These are phyloP conservation scores for Caenorhabditis briggsae DNA, from an alignment of 1,140 invertebrate species.

Conservation along the genomic window DNA sequence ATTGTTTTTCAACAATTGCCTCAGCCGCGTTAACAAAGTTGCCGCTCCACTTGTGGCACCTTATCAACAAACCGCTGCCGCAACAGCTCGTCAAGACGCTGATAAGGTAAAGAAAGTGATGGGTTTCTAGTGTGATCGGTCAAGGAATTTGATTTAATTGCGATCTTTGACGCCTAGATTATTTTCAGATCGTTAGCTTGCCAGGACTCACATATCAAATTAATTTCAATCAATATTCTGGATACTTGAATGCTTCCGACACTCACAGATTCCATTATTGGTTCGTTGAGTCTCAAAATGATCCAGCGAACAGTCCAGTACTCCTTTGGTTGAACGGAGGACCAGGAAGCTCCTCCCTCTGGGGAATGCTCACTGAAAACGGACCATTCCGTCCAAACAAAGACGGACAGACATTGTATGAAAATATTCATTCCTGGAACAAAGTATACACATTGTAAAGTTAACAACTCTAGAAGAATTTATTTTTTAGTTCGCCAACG, in stretches of 20 bases:
- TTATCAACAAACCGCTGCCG: constrained; percentile 18
- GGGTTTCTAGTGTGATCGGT: constrained; percentile 3
- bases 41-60: constrained; percentile 46
- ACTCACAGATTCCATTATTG: constrained; percentile 68
- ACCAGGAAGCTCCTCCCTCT: constrained; percentile 80
- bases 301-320: constrained; percentile 79
- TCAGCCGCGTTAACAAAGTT: constrained; percentile 50
- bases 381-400: constrained; percentile 79
- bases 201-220: constrained; percentile 67
- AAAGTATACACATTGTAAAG: constrained; percentile 67
- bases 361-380: constrained; percentile 80
- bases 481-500: constrained; percentile 84
- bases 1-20: constrained; percentile 54
- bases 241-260: constrained; percentile 67
- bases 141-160: background rate
- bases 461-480: background rate
- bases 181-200: constrained; percentile 60
- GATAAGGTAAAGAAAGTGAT: constrained; percentile 28
- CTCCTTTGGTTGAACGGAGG: constrained; percentile 81
- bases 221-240: constrained; percentile 70
- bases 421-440: constrained; percentile 80
- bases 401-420: constrained; percentile 77
- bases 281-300: constrained; percentile 79
- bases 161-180: background rate
- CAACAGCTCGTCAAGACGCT: background rate